Conservation (phyloP, 2,113 vertebrate genomes). For the Corydoras sp. region DNA sequence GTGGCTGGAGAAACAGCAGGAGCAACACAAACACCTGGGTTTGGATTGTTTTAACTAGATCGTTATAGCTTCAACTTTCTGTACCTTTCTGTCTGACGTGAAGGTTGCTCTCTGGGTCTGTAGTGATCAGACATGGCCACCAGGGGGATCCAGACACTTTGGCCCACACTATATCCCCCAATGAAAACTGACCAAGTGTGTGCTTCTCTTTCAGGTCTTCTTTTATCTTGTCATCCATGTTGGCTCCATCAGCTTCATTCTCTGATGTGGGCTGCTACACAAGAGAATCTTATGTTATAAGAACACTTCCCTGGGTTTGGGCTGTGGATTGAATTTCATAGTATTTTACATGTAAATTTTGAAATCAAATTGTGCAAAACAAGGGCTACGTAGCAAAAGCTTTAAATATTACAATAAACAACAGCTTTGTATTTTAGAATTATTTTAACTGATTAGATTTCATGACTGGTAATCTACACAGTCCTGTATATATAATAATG, state of each 20-base stretch:
- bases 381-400: too few relatives aligned
- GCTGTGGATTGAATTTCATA: too few relatives aligned
- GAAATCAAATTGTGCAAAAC: too few relatives aligned
- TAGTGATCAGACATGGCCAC: slow-evolving; percentile 98
- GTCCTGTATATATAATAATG: too few relatives aligned
- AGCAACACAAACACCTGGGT: too few relatives aligned
- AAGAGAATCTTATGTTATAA: background rate
- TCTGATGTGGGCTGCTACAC: slow-evolving; percentile 32
- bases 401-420: too few relatives aligned
- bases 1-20: too few relatives aligned
- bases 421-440: too few relatives aligned
- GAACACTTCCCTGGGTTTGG: background rate
- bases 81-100: slow-evolving; percentile 87
- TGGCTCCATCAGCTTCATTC: slow-evolving; percentile 1
- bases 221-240: background rate
- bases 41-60: too few relatives aligned
- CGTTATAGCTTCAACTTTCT: background rate
- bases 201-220: background rate
- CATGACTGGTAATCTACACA: too few relatives aligned
- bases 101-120: slow-evolving; percentile 78
- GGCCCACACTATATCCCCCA: slow-evolving; percentile 91
- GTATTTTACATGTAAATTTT: too few relatives aligned
- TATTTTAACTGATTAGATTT: too few relatives aligned
- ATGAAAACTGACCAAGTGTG: slow-evolving; percentile 53
- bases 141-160: slow-evolving; percentile 94